Base-by-base conservation (phyloP, 2,888 invertebrate genomes). In the Aphidoletes aphidimyza region DNA sequence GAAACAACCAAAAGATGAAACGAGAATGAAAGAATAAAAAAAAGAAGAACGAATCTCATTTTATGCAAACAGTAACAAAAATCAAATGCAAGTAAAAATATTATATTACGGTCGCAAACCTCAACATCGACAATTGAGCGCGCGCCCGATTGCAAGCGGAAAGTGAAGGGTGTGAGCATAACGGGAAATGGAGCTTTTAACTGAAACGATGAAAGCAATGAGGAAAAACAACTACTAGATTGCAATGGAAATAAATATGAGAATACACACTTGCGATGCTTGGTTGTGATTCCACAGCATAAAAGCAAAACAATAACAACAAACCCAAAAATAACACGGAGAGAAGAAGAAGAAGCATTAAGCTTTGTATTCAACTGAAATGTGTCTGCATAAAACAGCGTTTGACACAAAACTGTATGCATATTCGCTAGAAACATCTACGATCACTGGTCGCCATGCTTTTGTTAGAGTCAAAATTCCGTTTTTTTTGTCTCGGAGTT, bases 41-140 rank as follows among this genome's bases (percentile, higher is more conserved):
- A 39, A 39, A 39, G 11, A 39, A 39, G 9, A 54, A 54, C 6
- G n/a, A n/a, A 6, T 22, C 54, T 1, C 54, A 54, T 54, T 6
- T 54, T 54, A 54, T 54, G 54, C 54, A 54, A 54, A 54, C 54
- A 22, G 54, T 54, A 54, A 22, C 54, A 54, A 54, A 54, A 54
- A 54, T 54, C 54, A 54, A 54, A 54, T 11, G 54, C 54, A 54
- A 54, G 22, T 54, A 22, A 22, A 54, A 54, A 54, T 54, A 54
- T 54, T 54, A 54, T 54, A 54, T 22, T 54, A 54, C 54, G n/a
- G n/a, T 22, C 0, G 54, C 2, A 22, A 54, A 54, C n/a, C 54
- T n/a, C 54, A 47, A 47, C 47, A 47, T 47, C 6, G 54, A 54
- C 54, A 54, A 54, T n/a, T 54, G 54, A 22, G 54, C n/a, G 9